Conservation (phyloP, 2,888 invertebrate genomes). For the Anoplius nigerrimus region DNA sequence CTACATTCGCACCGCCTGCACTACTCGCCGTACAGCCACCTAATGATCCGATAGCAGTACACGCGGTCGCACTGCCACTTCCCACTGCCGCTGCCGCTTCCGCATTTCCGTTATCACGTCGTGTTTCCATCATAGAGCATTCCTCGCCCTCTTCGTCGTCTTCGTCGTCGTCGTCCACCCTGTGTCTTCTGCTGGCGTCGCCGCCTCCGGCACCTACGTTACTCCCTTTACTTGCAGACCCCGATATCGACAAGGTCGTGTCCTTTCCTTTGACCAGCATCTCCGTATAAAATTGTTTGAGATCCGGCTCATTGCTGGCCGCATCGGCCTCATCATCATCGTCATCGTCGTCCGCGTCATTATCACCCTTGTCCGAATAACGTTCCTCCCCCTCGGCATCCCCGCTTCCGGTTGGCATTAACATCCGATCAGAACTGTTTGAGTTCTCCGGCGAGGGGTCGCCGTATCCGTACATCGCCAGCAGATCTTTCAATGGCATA, state of each 20-base stretch:
- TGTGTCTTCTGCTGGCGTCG: conserved; percentile 39
- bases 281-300: conserved; percentile 72
- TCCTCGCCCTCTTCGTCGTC: conserved; percentile 57
- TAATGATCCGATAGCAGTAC: conserved; percentile 24
- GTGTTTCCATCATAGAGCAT: conserved; percentile 40
- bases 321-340: conserved; percentile 70
- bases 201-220: conserved; percentile 17
- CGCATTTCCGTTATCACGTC: conserved; percentile 36
- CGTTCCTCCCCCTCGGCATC: conserved; percentile 67
- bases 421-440: conserved; percentile 67
- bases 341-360: conserved; percentile 69
- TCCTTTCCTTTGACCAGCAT: conserved; percentile 67
- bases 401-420: conserved; percentile 58
- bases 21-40: conserved; percentile 27
- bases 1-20: conserved; percentile 29
- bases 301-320: conserved; percentile 62
- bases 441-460: conserved; percentile 71
- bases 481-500: conserved; percentile 95
- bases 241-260: conserved; percentile 42
- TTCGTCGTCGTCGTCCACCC: conserved; percentile 56
- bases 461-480: conserved; percentile 91
- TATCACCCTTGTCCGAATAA: conserved; percentile 64
- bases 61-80: conserved; percentile 26
- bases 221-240: conserved; percentile 36
- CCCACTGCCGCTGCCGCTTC: conserved; percentile 28